Evolutionary conservation across 2,797 vertebrate genomes (phyloP), one percentile per base, ranked within the genome.

Genomic region (Rhynchotus rufescens): DNA sequence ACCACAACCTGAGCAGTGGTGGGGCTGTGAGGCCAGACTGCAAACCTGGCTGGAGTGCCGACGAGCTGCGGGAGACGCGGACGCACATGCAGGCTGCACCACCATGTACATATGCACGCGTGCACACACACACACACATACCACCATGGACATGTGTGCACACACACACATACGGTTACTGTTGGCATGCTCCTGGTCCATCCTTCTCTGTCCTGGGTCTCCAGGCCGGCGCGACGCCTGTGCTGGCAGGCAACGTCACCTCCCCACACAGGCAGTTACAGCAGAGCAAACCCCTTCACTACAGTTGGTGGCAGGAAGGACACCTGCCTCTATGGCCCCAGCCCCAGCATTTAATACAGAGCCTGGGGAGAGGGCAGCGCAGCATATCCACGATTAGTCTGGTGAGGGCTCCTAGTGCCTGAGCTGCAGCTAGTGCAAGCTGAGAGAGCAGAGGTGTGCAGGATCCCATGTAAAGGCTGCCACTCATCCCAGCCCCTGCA

Each of bases 51-150:
- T 16, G 36, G n/a, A n/a, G 10, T 3, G 6, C 19, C 67, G 23
- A 67, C 4, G 72, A 61, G 51, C 51, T 52, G 21, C 12, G n/a
- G 74, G 61, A 61, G 40, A 36, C 36, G 36, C 36, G 10, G 36
- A 20, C 38, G 34, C 15, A 13, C 34, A 17, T 42, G 21, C 45
- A 47, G 17, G 45, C 47, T 47, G 10, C 45, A 49, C 47, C 47
- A 49, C 8, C 22, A 49, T 49, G 47, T 36, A 36, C 36, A 23
- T 42, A 23, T 22, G n/a, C n/a, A n/a, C n/a, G n/a, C n/a, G 47
- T 23, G 22, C 47, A 73, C 1, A 0, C 0, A 0, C 4, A 4
- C 19, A 45, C 23, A 32, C 15, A 23, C 10, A 14, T 20, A 10
- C 40, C 19, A 26, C 42, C 42, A 42, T 15, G 15, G 13, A 44